These are phyloP conservation scores for Propsilocerus akamusi DNA, from an alignment of 1,140 invertebrate species.

Conservation along the genomic window DNA sequence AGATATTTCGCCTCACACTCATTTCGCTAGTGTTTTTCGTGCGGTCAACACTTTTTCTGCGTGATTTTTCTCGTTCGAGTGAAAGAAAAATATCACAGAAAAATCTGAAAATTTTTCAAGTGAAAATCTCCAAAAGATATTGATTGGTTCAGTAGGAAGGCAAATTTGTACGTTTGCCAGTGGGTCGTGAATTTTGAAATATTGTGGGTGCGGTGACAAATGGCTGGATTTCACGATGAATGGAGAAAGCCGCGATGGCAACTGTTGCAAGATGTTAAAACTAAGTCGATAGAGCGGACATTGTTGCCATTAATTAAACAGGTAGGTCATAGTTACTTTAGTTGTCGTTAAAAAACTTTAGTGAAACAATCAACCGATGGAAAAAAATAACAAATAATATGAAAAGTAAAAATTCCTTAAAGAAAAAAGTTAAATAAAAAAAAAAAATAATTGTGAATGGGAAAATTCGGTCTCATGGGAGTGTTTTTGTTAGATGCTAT, in stretches of 20 bases:
- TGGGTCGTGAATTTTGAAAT: neutral
- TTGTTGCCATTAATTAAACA: neutral
- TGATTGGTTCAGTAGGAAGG: neutral
- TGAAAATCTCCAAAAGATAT: neutral
- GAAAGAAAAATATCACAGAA: neutral
- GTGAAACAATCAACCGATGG: no score
- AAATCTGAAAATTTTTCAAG: neutral
- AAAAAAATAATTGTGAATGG: no score
- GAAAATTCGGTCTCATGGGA: no score
- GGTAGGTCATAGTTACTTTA: no score
- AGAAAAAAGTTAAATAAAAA: no score
- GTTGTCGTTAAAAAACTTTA: no score
- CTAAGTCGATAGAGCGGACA: neutral
- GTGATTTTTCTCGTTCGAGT: neutral
- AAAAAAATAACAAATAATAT: no score
- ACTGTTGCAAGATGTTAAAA: neutral
- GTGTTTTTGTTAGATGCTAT: no score
- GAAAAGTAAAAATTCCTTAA: no score
- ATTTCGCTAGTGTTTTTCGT: neutral
- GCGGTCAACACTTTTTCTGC: neutral
- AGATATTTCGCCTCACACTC: neutral
- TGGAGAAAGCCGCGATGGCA: neutral
- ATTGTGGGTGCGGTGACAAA: neutral
- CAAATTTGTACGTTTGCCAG: no score
- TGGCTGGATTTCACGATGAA: neutral